Base-by-base conservation (phyloP, 1,140 invertebrate species). In the Penaeus indicus region DNA sequence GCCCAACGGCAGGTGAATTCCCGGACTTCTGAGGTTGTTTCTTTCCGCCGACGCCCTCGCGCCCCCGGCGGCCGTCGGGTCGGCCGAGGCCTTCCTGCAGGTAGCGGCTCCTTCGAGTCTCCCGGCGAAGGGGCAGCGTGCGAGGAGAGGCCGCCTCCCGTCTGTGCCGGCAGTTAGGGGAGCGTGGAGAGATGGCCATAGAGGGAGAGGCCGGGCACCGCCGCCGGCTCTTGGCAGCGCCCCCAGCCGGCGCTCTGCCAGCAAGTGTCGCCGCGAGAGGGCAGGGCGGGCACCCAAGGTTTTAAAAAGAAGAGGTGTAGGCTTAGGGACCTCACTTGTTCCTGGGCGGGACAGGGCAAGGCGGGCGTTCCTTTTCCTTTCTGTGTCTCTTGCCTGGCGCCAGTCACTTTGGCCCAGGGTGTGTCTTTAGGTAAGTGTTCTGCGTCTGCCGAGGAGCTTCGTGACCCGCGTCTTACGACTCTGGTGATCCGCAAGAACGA, bases 331-430 rank as follows among this genome's bases (percentile, higher is more conserved):
- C 82, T 84, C 82, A 84, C 82, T 84, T 84, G 82, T 84, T 64
- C 82, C 82, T 84, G 82, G 82, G 82, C 82, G 63, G 82, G 82
- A 84, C 82, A 84, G 82, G 82, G 82, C 82, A 84, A 84, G 82
- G 82, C 82, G 82, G 82, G 82, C 82, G 82, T 84, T 67, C 82
- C 82, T 84, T 69, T 84, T 69, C 63, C 82, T 84, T 84, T 84
- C 63, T 69, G 63, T 67, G 63, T 38, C 63, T 64, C 38, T 64
- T 83, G 63, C 69, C 82, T 64, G 82, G 82, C 47, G 82, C 82
- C 63, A 84, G 63, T 84, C 64, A 84, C 69, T 84, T 84, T 42
- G 82, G 82, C 82, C 82, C 82, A 84, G 82, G 82, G 5, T 42
- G 62, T 64, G 38, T 84, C 64, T 38, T 84, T 84, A 84, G 82